Evolutionary conservation across 2,113 vertebrate genomes (phyloP), one percentile per base, ranked within the genome.

Genomic region (Scomber japonicus): DNA sequence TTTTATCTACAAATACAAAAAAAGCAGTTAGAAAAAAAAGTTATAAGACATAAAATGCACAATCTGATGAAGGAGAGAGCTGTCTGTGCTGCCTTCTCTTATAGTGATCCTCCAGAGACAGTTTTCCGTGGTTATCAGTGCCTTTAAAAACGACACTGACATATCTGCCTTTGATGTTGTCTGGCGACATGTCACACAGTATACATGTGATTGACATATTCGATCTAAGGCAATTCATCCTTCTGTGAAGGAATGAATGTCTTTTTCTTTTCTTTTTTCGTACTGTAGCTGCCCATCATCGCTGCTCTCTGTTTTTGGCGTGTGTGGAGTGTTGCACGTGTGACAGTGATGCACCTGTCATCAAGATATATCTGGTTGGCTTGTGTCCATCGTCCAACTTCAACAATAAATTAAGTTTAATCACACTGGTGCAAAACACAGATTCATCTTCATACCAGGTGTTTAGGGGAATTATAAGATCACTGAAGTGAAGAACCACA

Each of bases 71-170:
- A 48, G 13, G 15, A 59, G 14, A 64, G 27, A 65, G 16, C 24
- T 46, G 16, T 27, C 46, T 31, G 13, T 17, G 15, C 21, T 40
- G 31, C 12, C 60, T 19, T 51, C 24, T 77, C 13, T 55, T 16
- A 13, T 44, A 0, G 14, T 16, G 27, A 56, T 15, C 51, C 70
- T 68, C 54, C 24, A 9, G 40, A 63, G 44, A 53, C 2, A 11
- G 2, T 54, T 59, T n/a, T n/a, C 11, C n/a, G 48, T 60, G 51
- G 5, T 21, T 59, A 21, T 72, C 50, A 55, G 12, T 49, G 8
- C 11, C 0, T 60, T 71, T 15, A 68, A 11, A 71, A 72, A 31
- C 2, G 24, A 48, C 64, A 70, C 64, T 64, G 75, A 70, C 71
- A 68, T 17, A 15, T 50, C 17, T 35, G 16, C 17, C 27, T 27